These are phyloP conservation scores for Tetragonisca angustula DNA, from an alignment of 2,888 invertebrate species.

Conservation along the genomic window DNA sequence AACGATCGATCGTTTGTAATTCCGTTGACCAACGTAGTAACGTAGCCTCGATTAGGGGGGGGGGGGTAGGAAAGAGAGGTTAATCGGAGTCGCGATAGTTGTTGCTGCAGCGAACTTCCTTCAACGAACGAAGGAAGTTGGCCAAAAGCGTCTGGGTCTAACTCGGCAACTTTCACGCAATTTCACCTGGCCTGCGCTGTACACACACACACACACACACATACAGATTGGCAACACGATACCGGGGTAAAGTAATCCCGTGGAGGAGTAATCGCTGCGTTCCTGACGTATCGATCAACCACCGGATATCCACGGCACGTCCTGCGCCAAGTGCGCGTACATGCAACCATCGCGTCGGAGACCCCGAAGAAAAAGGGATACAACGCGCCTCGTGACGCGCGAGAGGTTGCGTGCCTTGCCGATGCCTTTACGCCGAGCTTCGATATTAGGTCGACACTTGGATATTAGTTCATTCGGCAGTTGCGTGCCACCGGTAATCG, in stretches of 20 bases:
- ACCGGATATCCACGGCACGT: slow-evolving; percentile 67
- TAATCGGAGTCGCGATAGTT: too few species aligned
- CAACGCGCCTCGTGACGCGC: slow-evolving; percentile 33
- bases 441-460: slow-evolving; percentile 62
- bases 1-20: too few species aligned
- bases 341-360: slow-evolving; percentile 23
- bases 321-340: slow-evolving; percentile 35
- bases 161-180: slow-evolving; percentile 40
- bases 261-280: slow-evolving; percentile 59
- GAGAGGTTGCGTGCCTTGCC: slow-evolving; percentile 55
- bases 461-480: slow-evolving; percentile 60
- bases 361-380: slow-evolving; percentile 46
- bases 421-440: slow-evolving; percentile 46
- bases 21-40: too few species aligned
- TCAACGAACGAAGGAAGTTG: background rate
- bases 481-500: slow-evolving; percentile 55
- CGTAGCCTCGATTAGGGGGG: too few species aligned
- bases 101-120: too few species aligned
- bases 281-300: slow-evolving; percentile 69
- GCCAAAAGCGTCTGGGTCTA: slow-evolving; percentile 15
- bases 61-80: too few species aligned
- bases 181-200: slow-evolving; percentile 30
- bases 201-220: slow-evolving; percentile 19
- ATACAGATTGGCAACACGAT: slow-evolving; percentile 44
- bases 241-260: slow-evolving; percentile 53